Evolutionary conservation across 1,140 invertebrate genomes (phyloP).

Genomic region (Anagrus nilaparvatae): DNA sequence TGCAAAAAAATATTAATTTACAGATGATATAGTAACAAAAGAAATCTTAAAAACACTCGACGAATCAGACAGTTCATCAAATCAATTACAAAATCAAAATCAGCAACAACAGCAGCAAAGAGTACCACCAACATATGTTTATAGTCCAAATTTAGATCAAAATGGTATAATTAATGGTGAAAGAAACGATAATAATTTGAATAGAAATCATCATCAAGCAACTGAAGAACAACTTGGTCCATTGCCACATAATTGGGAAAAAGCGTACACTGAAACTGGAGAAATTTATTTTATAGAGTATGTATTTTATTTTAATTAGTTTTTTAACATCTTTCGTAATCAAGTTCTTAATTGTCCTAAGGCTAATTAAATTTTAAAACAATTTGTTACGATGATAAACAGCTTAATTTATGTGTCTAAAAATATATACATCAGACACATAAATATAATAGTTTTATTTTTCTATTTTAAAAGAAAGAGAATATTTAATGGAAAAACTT

Average conservation of each 20-base stretch:
- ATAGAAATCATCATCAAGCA: constrained; percentile 23
- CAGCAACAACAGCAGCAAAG: constrained; percentile 20
- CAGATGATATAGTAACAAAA: too few relatives aligned
- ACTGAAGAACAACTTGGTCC: constrained; percentile 66
- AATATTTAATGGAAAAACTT: too few relatives aligned
- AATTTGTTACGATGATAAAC: too few relatives aligned
- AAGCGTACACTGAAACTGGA: constrained; percentile 90
- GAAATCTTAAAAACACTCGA: constrained; percentile 29
- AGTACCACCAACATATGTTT: constrained; percentile 38
- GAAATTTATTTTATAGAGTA: constrained; percentile 98
- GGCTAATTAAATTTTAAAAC: constrained; percentile 8
- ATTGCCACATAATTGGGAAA: constrained; percentile 92
- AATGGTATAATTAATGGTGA: background rate
- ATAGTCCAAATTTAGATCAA: constrained; percentile 31
- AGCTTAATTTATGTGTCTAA: too few relatives aligned
- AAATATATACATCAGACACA: too few relatives aligned
- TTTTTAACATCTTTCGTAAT: too few relatives aligned
- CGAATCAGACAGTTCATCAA: constrained; percentile 25
- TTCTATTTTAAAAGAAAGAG: too few relatives aligned
- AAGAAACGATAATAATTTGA: background rate
- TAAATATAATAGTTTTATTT: too few relatives aligned
- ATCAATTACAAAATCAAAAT: constrained; percentile 6
- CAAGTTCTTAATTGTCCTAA: constrained; percentile 3
- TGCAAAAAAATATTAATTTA: too few relatives aligned
- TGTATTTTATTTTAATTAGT: constrained; percentile 44